Evolutionary conservation across 2,888 invertebrate genomes (phyloP).

Genomic region (Pediacus dermestoides): DNA sequence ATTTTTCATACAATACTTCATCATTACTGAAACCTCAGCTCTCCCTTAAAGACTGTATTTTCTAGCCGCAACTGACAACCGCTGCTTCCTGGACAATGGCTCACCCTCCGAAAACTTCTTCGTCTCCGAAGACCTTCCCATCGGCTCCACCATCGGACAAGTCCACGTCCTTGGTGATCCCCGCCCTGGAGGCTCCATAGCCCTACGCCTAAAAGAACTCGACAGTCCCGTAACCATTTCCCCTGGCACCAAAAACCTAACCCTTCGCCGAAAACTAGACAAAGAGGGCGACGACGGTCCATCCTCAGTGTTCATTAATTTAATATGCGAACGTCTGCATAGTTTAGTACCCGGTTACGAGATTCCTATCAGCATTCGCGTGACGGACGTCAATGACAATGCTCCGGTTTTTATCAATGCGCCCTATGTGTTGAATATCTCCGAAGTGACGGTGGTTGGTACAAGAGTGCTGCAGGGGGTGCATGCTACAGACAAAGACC

Average conservation of each 20-base stretch:
- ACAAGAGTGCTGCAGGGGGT: slow-evolving; percentile 67
- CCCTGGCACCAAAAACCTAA: slow-evolving; percentile 75
- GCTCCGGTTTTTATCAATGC: slow-evolving; percentile 78
- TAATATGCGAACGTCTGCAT: slow-evolving; percentile 76
- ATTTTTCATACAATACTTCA: no score
- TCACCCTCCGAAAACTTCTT: slow-evolving; percentile 89
- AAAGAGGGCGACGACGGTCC: slow-evolving; percentile 82
- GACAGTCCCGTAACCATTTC: slow-evolving; percentile 77
- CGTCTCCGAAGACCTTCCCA: slow-evolving; percentile 78
- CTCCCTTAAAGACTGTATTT: no score
- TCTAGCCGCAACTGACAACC: slow-evolving; percentile 72
- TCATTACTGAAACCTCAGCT: no score
- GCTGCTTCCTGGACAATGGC: slow-evolving; percentile 87
- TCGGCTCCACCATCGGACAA: slow-evolving; percentile 76
- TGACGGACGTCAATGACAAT: slow-evolving; percentile 90
- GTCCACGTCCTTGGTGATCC: slow-evolving; percentile 81
- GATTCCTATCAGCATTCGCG: slow-evolving; percentile 78
- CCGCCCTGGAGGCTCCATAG: slow-evolving; percentile 70
- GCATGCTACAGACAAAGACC: slow-evolving; percentile 77
- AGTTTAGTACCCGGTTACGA: slow-evolving; percentile 65
- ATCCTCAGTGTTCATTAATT: slow-evolving; percentile 79
- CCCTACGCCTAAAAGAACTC: slow-evolving; percentile 71
- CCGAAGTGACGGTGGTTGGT: slow-evolving; percentile 73
- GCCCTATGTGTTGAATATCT: slow-evolving; percentile 77
- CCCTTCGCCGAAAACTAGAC: slow-evolving; percentile 73